A percentile compares a stretch with the other conserved stretches of the same genome.
Evolutionary conservation across 2,888 invertebrate species (phyloP).

Genomic region (Unio delphinus): DNA sequence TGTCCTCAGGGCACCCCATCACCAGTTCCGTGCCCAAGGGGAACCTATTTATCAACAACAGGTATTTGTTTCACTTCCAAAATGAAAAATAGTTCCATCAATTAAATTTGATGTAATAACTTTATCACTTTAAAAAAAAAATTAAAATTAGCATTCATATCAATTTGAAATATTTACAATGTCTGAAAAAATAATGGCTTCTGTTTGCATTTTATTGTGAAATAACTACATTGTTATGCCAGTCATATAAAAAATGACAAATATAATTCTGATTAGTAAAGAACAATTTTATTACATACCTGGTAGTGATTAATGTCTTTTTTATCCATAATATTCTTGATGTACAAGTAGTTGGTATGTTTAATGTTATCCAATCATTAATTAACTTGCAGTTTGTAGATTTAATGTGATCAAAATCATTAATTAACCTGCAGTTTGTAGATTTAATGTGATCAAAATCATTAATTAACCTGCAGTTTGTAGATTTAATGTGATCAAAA

Average conservation of each 20-base stretch:
- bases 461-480: background rate
- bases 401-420: no score
- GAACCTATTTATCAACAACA: conserved; percentile 59
- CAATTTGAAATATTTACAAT: no score
- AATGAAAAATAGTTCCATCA: background rate
- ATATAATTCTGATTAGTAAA: no score
- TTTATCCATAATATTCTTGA: no score
- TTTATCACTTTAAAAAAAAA: background rate
- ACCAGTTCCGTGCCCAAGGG: conserved; percentile 59
- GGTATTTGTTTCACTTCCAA: conserved; percentile 33
- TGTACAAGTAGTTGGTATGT: no score
- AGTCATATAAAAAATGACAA: no score
- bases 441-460: background rate
- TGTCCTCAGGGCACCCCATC: conserved; percentile 61
- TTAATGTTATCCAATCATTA: no score
- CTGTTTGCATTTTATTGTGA: background rate
- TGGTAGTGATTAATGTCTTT: no score
- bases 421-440: no score
- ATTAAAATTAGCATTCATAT: no score
- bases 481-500: background rate
- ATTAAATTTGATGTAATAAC: background rate
- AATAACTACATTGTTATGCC: background rate
- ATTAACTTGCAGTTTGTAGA: no score
- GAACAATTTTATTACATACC: no score
- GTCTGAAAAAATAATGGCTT: background rate